These are phyloP conservation scores for Ctenochaetus hawaiiensis DNA, from an alignment of 2,797 vertebrate genomes.

Conservation along the genomic window DNA sequence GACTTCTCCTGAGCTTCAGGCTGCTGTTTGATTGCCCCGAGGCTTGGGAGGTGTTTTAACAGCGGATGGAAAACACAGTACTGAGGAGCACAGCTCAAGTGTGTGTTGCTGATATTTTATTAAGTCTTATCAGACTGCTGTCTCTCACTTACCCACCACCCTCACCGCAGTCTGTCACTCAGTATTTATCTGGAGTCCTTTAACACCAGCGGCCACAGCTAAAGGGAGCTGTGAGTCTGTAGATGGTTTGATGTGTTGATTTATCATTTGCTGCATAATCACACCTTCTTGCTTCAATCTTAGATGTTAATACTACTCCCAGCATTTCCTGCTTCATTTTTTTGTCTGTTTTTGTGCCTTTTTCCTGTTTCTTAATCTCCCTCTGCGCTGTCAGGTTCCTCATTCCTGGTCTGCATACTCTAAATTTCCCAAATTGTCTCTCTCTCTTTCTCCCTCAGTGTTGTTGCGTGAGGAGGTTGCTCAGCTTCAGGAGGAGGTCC, in stretches of 20 bases:
- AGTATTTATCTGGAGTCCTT: slow-evolving; percentile 43
- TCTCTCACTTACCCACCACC: slow-evolving; percentile 37
- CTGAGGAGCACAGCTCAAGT: slow-evolving; percentile 17
- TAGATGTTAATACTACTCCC: background rate
- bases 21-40: slow-evolving; percentile 51
- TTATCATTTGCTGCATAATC: slow-evolving; percentile 30
- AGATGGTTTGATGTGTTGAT: slow-evolving; percentile 19
- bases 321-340: background rate
- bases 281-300: slow-evolving; percentile 13
- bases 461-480: slow-evolving; percentile 93
- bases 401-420: slow-evolving; percentile 27
- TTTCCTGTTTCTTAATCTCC: background rate
- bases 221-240: slow-evolving; percentile 15
- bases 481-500: slow-evolving; percentile 96
- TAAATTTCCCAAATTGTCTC: slow-evolving; percentile 34
- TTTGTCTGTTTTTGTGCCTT: background rate
- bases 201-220: slow-evolving; percentile 48
- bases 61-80: slow-evolving; percentile 38
- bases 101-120: slow-evolving; percentile 53
- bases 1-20: slow-evolving; percentile 50
- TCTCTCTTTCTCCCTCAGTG: slow-evolving; percentile 46
- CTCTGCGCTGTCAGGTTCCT: background rate
- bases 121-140: slow-evolving; percentile 42
- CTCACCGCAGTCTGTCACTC: slow-evolving; percentile 37
- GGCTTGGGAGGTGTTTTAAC: slow-evolving; percentile 47